These are phyloP conservation scores for Temnopleurus reevesii DNA, from an alignment of 53 echinoderm and acorn worm species.

Conservation along the genomic window DNA sequence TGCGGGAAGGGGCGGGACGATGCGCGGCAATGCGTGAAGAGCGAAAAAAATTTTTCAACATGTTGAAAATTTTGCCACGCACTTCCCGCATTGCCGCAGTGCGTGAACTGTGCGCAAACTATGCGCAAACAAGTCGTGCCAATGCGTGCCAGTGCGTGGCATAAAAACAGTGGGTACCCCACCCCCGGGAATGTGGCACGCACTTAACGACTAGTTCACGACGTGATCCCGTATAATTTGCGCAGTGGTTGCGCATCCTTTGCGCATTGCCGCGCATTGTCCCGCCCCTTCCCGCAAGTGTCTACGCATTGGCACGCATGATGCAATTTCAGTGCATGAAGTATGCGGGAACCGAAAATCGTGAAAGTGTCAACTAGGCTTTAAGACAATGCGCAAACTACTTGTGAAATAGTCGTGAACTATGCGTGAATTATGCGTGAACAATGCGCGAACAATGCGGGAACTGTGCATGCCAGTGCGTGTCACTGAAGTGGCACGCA, in stretches of 20 bases:
- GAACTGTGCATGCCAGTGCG: too few species aligned
- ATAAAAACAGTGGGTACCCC: slow-evolving; percentile 38
- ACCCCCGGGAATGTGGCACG: slow-evolving; percentile 39
- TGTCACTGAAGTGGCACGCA: too few species aligned
- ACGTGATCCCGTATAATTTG: slow-evolving; percentile 29
- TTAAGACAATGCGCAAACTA: too few species aligned
- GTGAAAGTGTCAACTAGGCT: slow-evolving; percentile 10
- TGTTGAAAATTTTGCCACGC: neutral
- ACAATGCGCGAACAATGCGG: too few species aligned
- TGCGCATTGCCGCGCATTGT: slow-evolving; percentile 1
- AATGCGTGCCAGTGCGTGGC: slow-evolving; percentile 27
- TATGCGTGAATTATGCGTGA: too few species aligned
- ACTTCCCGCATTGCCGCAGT: slow-evolving; percentile 3
- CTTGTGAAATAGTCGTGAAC: too few species aligned
- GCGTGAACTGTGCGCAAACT: slow-evolving; percentile 33
- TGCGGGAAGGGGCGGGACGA: slow-evolving; percentile 9
- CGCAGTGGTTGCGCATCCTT: slow-evolving; percentile 40
- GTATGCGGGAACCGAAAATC: neutral
- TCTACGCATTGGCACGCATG: slow-evolving; percentile 7
- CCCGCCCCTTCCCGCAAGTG: slow-evolving; percentile 6
- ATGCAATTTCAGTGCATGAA: neutral
- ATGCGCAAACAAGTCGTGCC: slow-evolving; percentile 29
- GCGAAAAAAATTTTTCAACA: neutral
- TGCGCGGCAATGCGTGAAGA: neutral
- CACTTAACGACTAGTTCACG: slow-evolving; percentile 37